Conservation (phyloP, 2,797 vertebrate genomes). For the Euphonia xanthogaster region DNA sequence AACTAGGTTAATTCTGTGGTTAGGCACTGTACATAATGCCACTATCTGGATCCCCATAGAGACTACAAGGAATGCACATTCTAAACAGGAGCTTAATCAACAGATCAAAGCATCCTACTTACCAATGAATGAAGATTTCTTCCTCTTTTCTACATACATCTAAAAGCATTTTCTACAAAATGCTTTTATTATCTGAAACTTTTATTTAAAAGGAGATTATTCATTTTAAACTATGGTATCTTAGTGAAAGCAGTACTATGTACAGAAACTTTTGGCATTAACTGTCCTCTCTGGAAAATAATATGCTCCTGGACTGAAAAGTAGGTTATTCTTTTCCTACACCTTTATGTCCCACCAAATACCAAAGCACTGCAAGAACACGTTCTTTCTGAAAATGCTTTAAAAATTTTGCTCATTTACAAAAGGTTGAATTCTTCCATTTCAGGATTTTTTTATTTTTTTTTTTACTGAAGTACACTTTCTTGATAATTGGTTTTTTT, state of each 20-base stretch:
- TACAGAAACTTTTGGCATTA: not conserved
- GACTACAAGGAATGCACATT: not conserved
- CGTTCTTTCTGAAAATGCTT: not conserved
- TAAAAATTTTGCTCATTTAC: not conserved
- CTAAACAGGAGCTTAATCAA: not conserved
- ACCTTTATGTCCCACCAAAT: not conserved
- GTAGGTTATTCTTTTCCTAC: not conserved
- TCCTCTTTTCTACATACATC: not conserved
- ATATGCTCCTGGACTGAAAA: not conserved
- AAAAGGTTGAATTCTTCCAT: not conserved
- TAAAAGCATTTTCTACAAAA: not conserved
- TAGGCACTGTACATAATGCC: not conserved
- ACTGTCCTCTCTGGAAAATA: not conserved
- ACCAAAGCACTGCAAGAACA: not conserved
- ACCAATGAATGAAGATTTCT: not conserved
- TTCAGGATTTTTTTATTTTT: too few relatives aligned
- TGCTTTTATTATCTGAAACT: not conserved
- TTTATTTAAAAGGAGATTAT: not conserved
- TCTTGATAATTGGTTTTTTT: not conserved
- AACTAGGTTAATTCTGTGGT: slow-evolving; percentile 48
- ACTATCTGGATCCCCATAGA: not conserved
- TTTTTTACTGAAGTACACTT: not conserved
- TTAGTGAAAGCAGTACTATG: not conserved
- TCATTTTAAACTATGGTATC: not conserved
- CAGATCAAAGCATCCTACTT: not conserved